phyloP scores from a whole-genome alignment of 2,797 vertebrate genomes.

The Prunella strophiata region DNA sequence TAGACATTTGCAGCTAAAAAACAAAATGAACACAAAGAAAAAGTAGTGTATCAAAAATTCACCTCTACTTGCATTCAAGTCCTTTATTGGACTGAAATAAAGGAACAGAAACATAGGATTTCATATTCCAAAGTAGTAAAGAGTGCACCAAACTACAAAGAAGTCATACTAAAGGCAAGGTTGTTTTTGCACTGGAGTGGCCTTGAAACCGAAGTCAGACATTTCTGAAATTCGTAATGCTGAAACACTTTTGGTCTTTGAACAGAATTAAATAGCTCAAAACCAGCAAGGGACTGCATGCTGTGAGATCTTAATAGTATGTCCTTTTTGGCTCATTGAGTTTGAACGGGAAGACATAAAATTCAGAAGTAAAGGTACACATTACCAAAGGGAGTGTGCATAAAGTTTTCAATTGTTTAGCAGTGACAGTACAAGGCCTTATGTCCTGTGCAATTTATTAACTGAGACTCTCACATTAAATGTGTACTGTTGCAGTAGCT shows the following conservation, averaged over 20 bases:
- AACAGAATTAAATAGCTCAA: slow-evolving; percentile 58
- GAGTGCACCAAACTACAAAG: neutral
- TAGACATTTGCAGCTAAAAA: neutral
- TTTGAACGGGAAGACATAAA: slow-evolving; percentile 67
- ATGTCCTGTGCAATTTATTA: slow-evolving; percentile 56
- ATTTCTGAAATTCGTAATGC: neutral
- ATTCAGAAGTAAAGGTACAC: neutral
- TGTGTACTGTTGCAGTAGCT: neutral
- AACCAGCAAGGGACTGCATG: slow-evolving; percentile 7
- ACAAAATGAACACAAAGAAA: neutral
- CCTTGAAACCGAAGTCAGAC: slow-evolving; percentile 3
- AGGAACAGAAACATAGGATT: neutral
- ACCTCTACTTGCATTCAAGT: neutral
- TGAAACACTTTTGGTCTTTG: slow-evolving; percentile 9
- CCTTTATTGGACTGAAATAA: neutral
- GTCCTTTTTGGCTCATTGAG: slow-evolving; percentile 61
- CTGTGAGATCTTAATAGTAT: slow-evolving; percentile 55
- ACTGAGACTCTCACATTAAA: slow-evolving; percentile 35
- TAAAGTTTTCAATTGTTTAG: slow-evolving; percentile 36
- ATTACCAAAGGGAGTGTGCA: slow-evolving; percentile 19
- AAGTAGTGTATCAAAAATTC: slow-evolving; percentile 24
- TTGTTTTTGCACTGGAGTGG: neutral
- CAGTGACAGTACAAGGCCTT: neutral
- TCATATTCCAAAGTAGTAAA: slow-evolving; percentile 4
- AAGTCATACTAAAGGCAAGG: slow-evolving; percentile 10